Evolutionary conservation across 2,113 vertebrate species (phyloP).

Genomic region (Aldabrachelys gigantea): DNA sequence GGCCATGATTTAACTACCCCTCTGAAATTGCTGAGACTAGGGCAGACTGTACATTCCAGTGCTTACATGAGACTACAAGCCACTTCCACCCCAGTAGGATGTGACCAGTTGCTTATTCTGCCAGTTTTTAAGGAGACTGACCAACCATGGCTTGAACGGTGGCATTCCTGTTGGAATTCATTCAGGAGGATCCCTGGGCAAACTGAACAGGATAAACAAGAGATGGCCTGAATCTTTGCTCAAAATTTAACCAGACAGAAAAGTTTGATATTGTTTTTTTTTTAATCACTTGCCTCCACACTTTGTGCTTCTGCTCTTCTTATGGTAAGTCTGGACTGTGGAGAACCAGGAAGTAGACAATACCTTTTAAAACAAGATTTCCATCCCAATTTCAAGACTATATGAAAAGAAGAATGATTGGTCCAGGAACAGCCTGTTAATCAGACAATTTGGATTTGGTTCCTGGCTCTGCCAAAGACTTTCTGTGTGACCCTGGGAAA

Average conservation of each 20-base stretch:
- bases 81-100: rapidly evolving
- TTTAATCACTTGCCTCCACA: background rate
- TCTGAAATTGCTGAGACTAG: background rate
- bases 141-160: background rate
- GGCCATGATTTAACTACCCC: background rate
- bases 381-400: background rate
- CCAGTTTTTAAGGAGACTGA: background rate
- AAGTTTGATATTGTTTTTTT: background rate
- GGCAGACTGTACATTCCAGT: background rate
- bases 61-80: background rate
- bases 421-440: background rate
- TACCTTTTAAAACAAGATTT: background rate
- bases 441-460: background rate
- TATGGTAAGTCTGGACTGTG: background rate
- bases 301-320: background rate
- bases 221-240: background rate
- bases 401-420: background rate
- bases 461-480: background rate
- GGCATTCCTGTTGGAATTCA: background rate
- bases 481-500: background rate
- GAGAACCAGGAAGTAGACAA: background rate
- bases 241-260: background rate
- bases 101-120: background rate
- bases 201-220: background rate
- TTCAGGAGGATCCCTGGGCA: background rate